Evolutionary conservation across 2,888 invertebrate genomes (phyloP).

Genomic region (Lucinisca nassula): DNA sequence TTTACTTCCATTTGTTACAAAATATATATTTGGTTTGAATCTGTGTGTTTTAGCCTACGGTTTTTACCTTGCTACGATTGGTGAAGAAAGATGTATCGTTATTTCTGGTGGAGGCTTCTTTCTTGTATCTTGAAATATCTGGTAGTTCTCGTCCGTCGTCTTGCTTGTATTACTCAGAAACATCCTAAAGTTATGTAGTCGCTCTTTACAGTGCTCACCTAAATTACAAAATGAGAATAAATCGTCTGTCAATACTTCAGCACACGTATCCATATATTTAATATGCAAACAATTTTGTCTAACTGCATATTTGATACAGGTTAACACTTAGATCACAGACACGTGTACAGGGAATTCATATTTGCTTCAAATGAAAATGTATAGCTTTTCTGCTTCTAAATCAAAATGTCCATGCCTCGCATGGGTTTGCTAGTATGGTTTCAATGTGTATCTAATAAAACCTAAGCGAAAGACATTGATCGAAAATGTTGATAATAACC

Average conservation of each 20-base stretch:
- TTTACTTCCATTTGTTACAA: too few relatives aligned
- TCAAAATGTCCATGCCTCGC: too few relatives aligned
- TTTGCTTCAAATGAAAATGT: too few relatives aligned
- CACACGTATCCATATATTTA: neutral
- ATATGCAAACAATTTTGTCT: neutral
- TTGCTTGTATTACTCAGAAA: slow-evolving; percentile 28
- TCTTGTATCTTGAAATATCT: slow-evolving; percentile 25
- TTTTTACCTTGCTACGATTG: neutral
- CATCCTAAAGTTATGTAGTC: slow-evolving; percentile 26
- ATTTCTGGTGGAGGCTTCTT: slow-evolving; percentile 17
- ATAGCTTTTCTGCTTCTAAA: too few relatives aligned
- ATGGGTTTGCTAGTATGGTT: too few relatives aligned
- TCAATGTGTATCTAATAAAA: too few relatives aligned
- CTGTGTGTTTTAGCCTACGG: too few relatives aligned
- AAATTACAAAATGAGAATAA: neutral
- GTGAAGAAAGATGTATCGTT: neutral
- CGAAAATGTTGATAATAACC: too few relatives aligned
- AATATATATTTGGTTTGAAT: too few relatives aligned
- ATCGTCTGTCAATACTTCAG: neutral
- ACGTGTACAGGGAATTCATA: too few relatives aligned
- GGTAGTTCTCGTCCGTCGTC: neutral
- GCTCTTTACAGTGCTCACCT: slow-evolving; percentile 13
- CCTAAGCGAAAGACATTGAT: too few relatives aligned
- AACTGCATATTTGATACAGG: neutral
- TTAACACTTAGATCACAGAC: too few relatives aligned